phyloP scores from a whole-genome alignment of 2,888 invertebrate genomes.

The Stramonita haemastoma region DNA sequence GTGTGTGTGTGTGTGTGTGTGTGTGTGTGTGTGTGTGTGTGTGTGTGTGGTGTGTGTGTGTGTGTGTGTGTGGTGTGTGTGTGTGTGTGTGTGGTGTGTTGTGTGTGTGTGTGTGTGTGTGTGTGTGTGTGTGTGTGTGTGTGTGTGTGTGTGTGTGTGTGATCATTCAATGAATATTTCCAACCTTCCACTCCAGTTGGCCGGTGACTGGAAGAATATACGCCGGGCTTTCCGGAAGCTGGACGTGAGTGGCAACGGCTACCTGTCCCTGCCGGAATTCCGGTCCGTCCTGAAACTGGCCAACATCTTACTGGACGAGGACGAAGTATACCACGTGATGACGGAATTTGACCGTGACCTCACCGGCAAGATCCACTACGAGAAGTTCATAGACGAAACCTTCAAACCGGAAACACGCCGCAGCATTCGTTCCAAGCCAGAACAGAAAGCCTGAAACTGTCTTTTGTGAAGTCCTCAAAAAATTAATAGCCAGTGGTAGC shows the following conservation, averaged over 20 bases:
- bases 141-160: neutral
- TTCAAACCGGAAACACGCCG: conserved; percentile 68
- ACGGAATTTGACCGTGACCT: conserved; percentile 73
- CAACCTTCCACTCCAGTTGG: conserved; percentile 61
- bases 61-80: conserved; percentile 7
- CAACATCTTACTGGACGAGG: conserved; percentile 74
- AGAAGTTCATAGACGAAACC: conserved; percentile 74
- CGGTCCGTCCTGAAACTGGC: conserved; percentile 74
- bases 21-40: too few species aligned
- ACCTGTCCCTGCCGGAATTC: conserved; percentile 73
- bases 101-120: conserved; percentile 9
- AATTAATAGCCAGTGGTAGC: too few species aligned
- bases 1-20: too few species aligned
- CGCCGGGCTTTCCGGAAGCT: conserved; percentile 74
- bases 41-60: too few species aligned
- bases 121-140: neutral
- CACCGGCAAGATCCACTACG: conserved; percentile 73
- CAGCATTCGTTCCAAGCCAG: conserved; percentile 55
- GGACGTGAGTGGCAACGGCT: conserved; percentile 70
- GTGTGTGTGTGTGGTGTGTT: neutral
- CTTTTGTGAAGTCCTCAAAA: too few species aligned
- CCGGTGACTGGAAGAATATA: conserved; percentile 76
- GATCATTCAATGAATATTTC: neutral
- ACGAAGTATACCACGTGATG: conserved; percentile 76
- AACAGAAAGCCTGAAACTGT: conserved; percentile 5